phyloP scores from a whole-genome alignment of 2,113 vertebrate genomes.

The Poeciliopsis retropinna region DNA sequence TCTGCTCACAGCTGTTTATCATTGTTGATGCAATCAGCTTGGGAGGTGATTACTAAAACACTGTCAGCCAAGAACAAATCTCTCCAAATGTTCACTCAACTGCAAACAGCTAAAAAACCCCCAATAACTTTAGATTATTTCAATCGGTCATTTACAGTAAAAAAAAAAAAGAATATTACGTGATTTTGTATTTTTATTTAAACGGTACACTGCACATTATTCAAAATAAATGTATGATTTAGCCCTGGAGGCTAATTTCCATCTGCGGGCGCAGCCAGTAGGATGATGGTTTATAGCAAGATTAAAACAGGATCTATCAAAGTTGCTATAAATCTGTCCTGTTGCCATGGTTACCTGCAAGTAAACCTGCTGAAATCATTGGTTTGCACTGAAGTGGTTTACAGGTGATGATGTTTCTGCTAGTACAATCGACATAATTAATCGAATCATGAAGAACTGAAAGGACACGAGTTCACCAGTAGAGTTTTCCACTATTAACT shows the following conservation, averaged over 20 bases:
- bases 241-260: background rate
- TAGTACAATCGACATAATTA: too few relatives aligned
- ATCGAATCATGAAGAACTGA: too few relatives aligned
- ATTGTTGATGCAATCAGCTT: constrained; percentile 44
- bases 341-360: too few relatives aligned
- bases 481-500: too few relatives aligned
- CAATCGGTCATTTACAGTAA: background rate
- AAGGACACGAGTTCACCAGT: too few relatives aligned
- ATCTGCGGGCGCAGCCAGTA: background rate
- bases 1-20: constrained; percentile 35
- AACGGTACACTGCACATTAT: background rate
- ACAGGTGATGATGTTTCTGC: too few relatives aligned
- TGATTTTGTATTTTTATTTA: background rate
- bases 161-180: too few relatives aligned
- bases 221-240: background rate
- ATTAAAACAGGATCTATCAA: too few relatives aligned
- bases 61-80: constrained; percentile 19
- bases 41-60: constrained; percentile 32
- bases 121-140: background rate
- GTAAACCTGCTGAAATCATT: too few relatives aligned
- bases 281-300: too few relatives aligned
- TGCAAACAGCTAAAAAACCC: constrained; percentile 6
- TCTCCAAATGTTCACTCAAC: constrained; percentile 1
- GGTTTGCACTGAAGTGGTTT: too few relatives aligned
- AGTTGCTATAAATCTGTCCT: too few relatives aligned